Evolutionary conservation across 2,888 invertebrate genomes (phyloP), one percentile per base, ranked within the genome.

Genomic region (Drosophila sordidula): DNA sequence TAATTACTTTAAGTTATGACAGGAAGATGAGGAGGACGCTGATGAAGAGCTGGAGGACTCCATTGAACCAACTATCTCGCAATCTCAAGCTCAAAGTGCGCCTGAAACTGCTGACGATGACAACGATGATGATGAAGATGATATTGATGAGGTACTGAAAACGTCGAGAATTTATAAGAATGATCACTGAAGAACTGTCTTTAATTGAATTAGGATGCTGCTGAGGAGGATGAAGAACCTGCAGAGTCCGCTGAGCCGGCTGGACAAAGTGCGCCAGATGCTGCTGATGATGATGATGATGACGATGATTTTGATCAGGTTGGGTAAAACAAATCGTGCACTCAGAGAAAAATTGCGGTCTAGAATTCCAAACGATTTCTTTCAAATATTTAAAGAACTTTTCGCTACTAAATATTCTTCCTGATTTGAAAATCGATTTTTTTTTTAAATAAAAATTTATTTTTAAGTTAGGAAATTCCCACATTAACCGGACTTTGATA

Each of bases 21-120:
- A 87, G 67, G 84, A 91, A 9, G 80, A 87, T 29, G 80, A 78
- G 4, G 85, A 79, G 9, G 80, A 70, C 1, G 65, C 16, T 6
- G 73, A 75, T 6, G 72, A 89, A 34, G 89, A 90, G n/a, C 80
- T 90, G 2, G 88, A 90, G 14, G 89, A 88, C 51, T 91, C 91
- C 14, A 63, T 80, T 26, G 85, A 85, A 11, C 70, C 71, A 6
- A 34, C 56, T 0, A 51, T 58, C 14, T 64, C 77, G 3, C 70
- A 75, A 55, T 73, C 75, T 4, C 62, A 54, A 47, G 42, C 73
- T 22, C 66, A 87, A 49, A 83, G 75, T 57, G 52, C 56, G 4
- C 68, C 70, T 0, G 57, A 56, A 42, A 18, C 58, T 11, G 61
- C 49, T 8, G 91, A 90, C 4, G 54, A 54, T n/a, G 44, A 54